Evolutionary conservation across 1,140 invertebrate genomes (phyloP).

Genomic region (Bilobella aurantiaca): DNA sequence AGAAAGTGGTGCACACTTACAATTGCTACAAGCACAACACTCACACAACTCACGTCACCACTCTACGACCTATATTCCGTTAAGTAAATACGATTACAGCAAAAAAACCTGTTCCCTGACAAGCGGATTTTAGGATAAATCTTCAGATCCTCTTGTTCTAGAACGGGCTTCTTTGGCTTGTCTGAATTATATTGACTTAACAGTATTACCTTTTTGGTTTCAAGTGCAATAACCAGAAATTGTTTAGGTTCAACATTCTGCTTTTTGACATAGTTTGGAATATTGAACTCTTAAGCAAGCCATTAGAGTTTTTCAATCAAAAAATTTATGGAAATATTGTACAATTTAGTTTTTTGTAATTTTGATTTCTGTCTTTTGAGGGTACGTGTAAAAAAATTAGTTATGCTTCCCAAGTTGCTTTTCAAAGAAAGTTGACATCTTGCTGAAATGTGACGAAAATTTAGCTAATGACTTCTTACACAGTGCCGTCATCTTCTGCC

Average conservation of each 20-base stretch:
- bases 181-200: no score
- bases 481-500: neutral
- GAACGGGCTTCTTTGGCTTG: no score
- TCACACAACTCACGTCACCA: conserved; percentile 22
- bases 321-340: neutral
- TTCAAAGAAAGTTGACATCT: conserved; percentile 35
- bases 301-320: neutral
- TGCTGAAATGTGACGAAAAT: conserved; percentile 26
- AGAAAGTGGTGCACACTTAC: no score
- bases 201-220: neutral
- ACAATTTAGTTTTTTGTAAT: conserved; percentile 5
- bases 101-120: neutral
- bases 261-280: conserved; percentile 43
- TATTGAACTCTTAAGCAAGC: conserved; percentile 33
- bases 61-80: conserved; percentile 6
- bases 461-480: neutral
- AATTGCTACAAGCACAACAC: conserved; percentile 44
- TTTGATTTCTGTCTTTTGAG: conserved; percentile 32
- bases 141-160: neutral
- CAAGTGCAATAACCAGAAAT: neutral
- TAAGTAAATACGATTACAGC: neutral
- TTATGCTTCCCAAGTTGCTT: conserved; percentile 34
- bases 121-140: neutral
- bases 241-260: conserved; percentile 46
- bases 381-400: conserved; percentile 30